Evolutionary conservation across 1,140 invertebrate genomes (phyloP).

Genomic region (Palaemon carinicauda): DNA sequence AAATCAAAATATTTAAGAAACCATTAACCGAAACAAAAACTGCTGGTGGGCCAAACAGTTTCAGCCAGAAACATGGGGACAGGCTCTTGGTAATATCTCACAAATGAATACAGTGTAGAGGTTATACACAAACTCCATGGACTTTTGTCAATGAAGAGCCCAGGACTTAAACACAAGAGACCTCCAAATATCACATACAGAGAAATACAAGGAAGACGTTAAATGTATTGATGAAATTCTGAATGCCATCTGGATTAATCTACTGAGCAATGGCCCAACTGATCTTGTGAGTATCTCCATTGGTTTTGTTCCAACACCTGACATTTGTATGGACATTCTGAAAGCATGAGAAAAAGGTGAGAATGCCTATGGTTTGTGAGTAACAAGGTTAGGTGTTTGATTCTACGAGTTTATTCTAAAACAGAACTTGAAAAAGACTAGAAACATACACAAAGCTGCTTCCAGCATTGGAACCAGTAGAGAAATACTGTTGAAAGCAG

Average conservation of each 20-base stretch:
- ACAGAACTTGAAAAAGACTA: background rate
- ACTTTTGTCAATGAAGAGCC: background rate
- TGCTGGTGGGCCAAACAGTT: conserved; percentile 29
- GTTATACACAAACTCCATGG: background rate
- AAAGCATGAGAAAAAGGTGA: background rate
- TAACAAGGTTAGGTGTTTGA: no score
- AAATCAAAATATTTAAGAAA: conserved; percentile 53
- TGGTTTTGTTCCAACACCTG: background rate
- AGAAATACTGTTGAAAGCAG: no score
- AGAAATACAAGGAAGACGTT: no score
- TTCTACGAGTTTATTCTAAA: no score
- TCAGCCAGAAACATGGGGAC: background rate
- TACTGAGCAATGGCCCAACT: background rate
- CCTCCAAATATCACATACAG: no score
- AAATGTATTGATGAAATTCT: no score
- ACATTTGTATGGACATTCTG: background rate
- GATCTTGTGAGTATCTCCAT: background rate
- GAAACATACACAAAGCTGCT: no score
- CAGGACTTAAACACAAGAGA: no score
- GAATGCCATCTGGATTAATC: no score
- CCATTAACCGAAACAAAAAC: conserved; percentile 44
- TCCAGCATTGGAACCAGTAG: no score
- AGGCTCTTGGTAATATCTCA: background rate
- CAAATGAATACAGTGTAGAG: background rate
- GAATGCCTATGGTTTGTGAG: background rate